Evolutionary conservation across 2,888 invertebrate species (phyloP).

Genomic region (Terebella lapidaria): DNA sequence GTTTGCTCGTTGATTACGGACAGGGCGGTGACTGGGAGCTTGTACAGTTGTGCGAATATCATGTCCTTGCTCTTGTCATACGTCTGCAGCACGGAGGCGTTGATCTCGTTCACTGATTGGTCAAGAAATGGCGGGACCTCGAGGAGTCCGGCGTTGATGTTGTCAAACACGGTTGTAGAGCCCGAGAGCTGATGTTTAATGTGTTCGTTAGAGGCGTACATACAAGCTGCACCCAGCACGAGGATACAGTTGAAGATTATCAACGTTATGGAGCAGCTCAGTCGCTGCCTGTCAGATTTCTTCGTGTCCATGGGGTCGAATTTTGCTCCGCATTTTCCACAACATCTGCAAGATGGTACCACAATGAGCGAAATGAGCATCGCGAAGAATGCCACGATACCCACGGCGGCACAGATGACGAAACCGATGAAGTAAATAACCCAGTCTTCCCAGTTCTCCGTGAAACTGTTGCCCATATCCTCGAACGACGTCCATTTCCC

Average conservation of each 20-base stretch:
- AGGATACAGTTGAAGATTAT: background rate
- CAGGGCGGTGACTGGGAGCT: background rate
- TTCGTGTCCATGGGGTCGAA: background rate
- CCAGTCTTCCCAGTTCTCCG: conserved; percentile 7
- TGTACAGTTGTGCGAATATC: background rate
- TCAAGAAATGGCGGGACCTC: background rate
- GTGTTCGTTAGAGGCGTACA: background rate
- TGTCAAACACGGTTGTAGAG: background rate
- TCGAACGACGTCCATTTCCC: background rate
- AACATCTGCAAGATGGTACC: conserved; percentile 7
- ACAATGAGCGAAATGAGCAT: background rate
- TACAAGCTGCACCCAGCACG: background rate
- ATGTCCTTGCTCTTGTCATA: background rate
- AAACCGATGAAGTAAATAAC: conserved; percentile 11
- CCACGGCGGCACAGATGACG: conserved; percentile 5
- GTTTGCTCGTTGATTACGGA: background rate
- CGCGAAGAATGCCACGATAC: conserved; percentile 7
- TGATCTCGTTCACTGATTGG: background rate
- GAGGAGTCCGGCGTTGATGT: background rate
- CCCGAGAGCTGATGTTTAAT: background rate
- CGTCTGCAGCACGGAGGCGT: background rate
- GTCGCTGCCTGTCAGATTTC: background rate
- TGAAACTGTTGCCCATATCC: background rate
- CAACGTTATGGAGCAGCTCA: background rate
- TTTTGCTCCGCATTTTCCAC: conserved; percentile 4